Evolutionary conservation across 2,113 vertebrate species (phyloP).

Genomic region (Indri indri): DNA sequence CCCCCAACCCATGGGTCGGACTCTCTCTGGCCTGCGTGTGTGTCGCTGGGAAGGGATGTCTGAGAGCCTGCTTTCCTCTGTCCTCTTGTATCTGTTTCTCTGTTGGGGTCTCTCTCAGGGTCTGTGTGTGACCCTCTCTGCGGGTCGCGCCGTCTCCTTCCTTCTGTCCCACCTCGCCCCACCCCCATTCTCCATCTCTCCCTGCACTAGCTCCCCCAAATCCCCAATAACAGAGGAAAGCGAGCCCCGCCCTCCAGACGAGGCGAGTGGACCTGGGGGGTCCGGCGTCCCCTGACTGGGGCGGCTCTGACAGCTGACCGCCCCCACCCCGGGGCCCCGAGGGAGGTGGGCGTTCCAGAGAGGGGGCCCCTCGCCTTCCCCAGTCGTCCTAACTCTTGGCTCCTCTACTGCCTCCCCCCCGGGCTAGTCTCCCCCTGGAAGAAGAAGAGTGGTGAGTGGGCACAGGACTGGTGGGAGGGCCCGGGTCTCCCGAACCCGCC

Average conservation of each 20-base stretch:
- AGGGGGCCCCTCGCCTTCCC: conserved; percentile 59
- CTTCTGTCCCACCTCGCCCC: neutral
- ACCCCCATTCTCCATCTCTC: neutral
- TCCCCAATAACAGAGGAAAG: no score
- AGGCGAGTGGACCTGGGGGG: neutral
- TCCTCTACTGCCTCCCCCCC: conserved; percentile 80
- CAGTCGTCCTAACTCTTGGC: conserved; percentile 79
- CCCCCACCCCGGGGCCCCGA: neutral
- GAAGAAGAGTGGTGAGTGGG: conserved; percentile 93
- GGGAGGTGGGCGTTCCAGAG: conserved; percentile 67
- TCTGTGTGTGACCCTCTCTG: conserved; percentile 19
- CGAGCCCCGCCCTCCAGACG: neutral
- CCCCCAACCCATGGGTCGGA: conserved; percentile 7
- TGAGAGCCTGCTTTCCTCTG: neutral
- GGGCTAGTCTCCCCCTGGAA: conserved; percentile 93
- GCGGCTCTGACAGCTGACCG: neutral
- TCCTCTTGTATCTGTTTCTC: conserved; percentile 41
- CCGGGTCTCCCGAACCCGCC: conserved; percentile 35
- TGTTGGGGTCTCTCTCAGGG: conserved; percentile 14
- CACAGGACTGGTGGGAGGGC: conserved; percentile 76
- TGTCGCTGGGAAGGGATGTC: conserved; percentile 31
- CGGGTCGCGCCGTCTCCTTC: neutral
- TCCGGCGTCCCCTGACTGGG: neutral
- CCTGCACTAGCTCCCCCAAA: neutral
- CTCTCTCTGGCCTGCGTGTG: conserved; percentile 15